Evolutionary conservation across 1,140 invertebrate species (phyloP).

Genomic region (Bombus confusus): DNA sequence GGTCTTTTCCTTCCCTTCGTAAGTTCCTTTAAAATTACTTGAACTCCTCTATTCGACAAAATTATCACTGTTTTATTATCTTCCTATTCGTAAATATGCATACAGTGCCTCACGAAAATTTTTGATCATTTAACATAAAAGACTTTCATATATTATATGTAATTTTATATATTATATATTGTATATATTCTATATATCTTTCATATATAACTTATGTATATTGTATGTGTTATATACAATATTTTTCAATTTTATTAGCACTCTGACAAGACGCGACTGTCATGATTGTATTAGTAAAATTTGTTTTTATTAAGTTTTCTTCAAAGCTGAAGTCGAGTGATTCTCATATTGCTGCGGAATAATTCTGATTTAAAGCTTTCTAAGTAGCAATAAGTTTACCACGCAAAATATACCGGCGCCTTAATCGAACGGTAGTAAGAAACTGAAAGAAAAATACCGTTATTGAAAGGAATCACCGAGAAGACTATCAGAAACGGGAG

Average conservation of each 20-base stretch:
- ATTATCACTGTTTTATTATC: conserved; percentile 14
- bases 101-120: neutral
- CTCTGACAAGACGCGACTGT: too few relatives aligned
- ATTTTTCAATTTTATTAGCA: too few relatives aligned
- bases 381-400: conserved; percentile 42
- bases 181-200: too few relatives aligned
- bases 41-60: neutral
- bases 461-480: conserved; percentile 49
- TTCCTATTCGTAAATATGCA: too few relatives aligned
- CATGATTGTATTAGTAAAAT: too few relatives aligned
- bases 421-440: conserved; percentile 43
- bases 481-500: conserved; percentile 27
- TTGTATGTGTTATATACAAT: too few relatives aligned
- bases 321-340: neutral
- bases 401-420: conserved; percentile 29
- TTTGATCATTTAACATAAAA: neutral
- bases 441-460: conserved; percentile 53
- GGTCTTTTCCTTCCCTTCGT: neutral
- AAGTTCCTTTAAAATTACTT: conserved; percentile 18
- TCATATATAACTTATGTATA: too few relatives aligned
- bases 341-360: conserved; percentile 4
- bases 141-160: too few relatives aligned
- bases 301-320: neutral
- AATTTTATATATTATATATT: neutral
- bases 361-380: conserved; percentile 25